Conservation (phyloP, 1,140 invertebrate genomes). For the Sycobia sp. region DNA sequence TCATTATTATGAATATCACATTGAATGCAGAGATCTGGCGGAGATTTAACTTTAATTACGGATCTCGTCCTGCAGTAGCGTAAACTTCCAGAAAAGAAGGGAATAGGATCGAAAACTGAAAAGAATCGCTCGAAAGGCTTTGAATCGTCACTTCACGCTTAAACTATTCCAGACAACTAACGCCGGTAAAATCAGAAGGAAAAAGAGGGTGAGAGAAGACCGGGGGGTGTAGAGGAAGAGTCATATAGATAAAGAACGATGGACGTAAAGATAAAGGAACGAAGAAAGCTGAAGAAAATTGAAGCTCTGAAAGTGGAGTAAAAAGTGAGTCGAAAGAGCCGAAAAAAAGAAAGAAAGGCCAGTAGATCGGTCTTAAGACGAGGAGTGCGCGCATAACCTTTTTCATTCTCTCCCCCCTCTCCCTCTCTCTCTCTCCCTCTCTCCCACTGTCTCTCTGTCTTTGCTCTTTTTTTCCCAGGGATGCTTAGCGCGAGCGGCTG, state of each 20-base stretch:
- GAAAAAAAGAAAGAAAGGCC: background rate
- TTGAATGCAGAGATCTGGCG: too few species aligned
- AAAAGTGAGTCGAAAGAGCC: background rate
- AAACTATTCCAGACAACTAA: slow-evolving; percentile 1
- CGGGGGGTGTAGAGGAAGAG: too few species aligned
- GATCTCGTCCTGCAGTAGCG: too few species aligned
- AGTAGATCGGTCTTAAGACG: too few species aligned
- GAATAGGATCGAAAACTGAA: too few species aligned
- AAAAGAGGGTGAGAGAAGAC: background rate
- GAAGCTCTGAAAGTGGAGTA: slow-evolving; percentile 9
- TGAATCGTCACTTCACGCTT: background rate
- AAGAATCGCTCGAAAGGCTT: too few species aligned
- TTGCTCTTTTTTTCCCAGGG: too few species aligned
- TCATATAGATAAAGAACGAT: background rate
- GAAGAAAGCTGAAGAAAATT: background rate
- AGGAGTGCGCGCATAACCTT: background rate
- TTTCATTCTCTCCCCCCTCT: background rate
- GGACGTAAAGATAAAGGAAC: background rate
- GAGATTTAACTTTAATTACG: too few species aligned
- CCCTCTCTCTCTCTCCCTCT: background rate
- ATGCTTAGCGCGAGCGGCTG: too few species aligned
- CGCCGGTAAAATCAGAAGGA: background rate
- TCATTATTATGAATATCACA: too few species aligned
- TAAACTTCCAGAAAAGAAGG: too few species aligned
- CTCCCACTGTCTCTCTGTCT: too few species aligned